Percentiles rank a stretch among this genome's conserved stretches.
These are phyloP conservation scores for Tinea pellionella DNA, from an alignment of 2,888 invertebrate species.

Conservation along the genomic window DNA sequence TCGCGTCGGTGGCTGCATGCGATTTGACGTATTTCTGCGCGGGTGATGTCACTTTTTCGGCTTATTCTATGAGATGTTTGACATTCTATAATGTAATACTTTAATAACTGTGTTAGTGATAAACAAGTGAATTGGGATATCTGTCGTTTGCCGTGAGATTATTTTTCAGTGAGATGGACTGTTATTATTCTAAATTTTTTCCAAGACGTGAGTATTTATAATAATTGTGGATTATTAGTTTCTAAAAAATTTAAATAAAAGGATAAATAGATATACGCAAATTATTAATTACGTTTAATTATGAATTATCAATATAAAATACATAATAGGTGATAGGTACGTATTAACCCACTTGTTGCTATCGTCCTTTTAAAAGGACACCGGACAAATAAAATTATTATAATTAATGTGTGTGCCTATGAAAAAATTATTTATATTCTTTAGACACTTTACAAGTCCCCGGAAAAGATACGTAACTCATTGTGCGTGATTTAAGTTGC, in stretches of 20 bases:
- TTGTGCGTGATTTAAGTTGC: too few species aligned
- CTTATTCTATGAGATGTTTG: constrained; percentile 67
- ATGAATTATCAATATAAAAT: too few species aligned
- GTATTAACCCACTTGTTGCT: too few species aligned
- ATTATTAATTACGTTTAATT: too few species aligned
- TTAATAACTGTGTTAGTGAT: constrained; percentile 36
- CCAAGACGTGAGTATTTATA: constrained; percentile 64
- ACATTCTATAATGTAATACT: constrained; percentile 53
- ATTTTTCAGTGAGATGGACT: constrained; percentile 59
- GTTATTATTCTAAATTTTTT: constrained; percentile 68
- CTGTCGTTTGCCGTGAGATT: constrained; percentile 52
- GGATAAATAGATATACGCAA: too few species aligned
- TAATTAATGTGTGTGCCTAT: too few species aligned
- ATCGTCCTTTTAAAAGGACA: too few species aligned
- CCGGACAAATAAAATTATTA: too few species aligned
- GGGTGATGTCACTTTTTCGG: constrained; percentile 66
- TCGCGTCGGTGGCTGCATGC: constrained; percentile 69
- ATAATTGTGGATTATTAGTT: background rate
- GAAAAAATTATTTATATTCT: too few species aligned
- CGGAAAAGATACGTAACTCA: too few species aligned
- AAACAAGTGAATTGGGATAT: constrained; percentile 60
- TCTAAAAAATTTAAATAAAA: background rate
- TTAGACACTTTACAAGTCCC: too few species aligned
- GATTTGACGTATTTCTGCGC: constrained; percentile 70
- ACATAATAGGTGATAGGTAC: too few species aligned